Evolutionary conservation across 2,888 invertebrate genomes (phyloP).

Genomic region (Brachyopa scutellaris): DNA sequence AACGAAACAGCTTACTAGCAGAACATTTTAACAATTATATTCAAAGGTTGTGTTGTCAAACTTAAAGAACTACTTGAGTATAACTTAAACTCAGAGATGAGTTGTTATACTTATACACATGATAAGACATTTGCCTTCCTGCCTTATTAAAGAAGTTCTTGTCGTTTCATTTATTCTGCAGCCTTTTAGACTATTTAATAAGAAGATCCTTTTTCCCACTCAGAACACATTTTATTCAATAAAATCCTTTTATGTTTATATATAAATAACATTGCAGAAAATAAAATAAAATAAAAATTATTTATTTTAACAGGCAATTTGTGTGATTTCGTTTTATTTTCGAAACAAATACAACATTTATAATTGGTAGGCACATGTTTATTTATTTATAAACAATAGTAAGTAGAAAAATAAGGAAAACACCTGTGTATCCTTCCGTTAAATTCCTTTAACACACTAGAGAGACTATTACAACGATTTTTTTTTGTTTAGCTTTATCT

Average conservation of each 20-base stretch:
- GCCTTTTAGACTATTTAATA: too few species aligned
- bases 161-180: too few species aligned
- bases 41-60: too few species aligned
- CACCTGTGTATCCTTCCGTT: constrained; percentile 37
- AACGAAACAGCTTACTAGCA: too few species aligned
- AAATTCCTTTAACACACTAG: constrained; percentile 40
- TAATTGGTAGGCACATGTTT: constrained; percentile 68
- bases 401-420: constrained; percentile 59
- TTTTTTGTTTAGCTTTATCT: too few species aligned
- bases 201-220: constrained; percentile 67
- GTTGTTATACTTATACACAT: too few species aligned
- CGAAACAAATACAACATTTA: constrained; percentile 57
- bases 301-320: constrained; percentile 59
- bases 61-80: too few species aligned
- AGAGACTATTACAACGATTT: constrained; percentile 34
- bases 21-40: too few species aligned
- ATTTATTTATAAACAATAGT: constrained; percentile 51
- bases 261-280: constrained; percentile 60
- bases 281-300: constrained; percentile 22
- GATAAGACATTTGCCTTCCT: too few species aligned
- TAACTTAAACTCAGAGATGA: too few species aligned
- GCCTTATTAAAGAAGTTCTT: too few species aligned
- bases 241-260: constrained; percentile 37
- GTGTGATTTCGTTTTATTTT: constrained; percentile 20
- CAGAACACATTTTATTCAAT: constrained; percentile 71